phyloP scores from a whole-genome alignment of 2,888 invertebrate genomes.

The Alsophila aescularia region DNA sequence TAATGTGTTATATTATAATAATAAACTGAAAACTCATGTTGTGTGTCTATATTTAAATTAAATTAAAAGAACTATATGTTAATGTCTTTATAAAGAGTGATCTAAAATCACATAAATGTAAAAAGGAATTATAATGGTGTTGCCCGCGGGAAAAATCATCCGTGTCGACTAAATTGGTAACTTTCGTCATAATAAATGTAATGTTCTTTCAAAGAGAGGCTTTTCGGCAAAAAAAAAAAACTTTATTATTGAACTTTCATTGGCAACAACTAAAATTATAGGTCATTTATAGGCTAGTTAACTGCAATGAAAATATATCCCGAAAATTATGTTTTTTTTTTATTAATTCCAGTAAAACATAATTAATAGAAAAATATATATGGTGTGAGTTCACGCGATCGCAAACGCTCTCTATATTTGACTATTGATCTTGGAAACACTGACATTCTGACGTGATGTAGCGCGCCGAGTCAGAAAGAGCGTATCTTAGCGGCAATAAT shows the following conservation, averaged over 20 bases:
- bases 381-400: too few relatives aligned
- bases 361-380: background rate
- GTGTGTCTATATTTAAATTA: conserved; percentile 68
- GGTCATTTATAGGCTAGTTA: too few relatives aligned
- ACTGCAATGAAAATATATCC: too few relatives aligned
- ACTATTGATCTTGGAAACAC: too few relatives aligned
- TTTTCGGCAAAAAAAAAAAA: background rate
- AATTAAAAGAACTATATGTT: conserved; percentile 74
- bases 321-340: too few relatives aligned
- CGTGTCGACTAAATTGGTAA: conserved; percentile 31
- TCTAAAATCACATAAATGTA: conserved; percentile 76
- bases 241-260: background rate
- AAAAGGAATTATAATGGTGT: conserved; percentile 75
- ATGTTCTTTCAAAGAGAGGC: background rate
- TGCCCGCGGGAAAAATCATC: conserved; percentile 62
- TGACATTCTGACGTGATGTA: too few relatives aligned
- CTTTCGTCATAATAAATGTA: conserved; percentile 20
- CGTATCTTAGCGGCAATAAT: too few relatives aligned
- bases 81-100: conserved; percentile 83
- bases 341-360: too few relatives aligned
- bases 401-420: too few relatives aligned
- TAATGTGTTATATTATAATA: conserved; percentile 58
- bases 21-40: conserved; percentile 42
- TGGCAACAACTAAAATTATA: background rate
- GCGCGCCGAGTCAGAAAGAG: too few relatives aligned